phyloP scores from a whole-genome alignment of 2,888 invertebrate genomes.

The Dusona sp. region DNA sequence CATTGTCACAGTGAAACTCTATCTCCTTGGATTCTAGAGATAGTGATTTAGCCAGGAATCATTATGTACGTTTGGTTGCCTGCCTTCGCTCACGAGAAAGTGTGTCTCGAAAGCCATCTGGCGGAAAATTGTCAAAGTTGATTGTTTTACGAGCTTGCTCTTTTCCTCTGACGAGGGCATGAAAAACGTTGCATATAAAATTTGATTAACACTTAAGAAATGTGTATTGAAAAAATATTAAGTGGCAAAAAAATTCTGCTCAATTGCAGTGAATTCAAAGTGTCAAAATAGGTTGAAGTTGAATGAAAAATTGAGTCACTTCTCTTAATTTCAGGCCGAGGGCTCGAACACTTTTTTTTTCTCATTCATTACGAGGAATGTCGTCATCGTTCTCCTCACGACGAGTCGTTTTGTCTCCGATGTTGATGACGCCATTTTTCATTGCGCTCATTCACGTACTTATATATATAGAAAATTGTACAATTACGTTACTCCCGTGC shows the following conservation, averaged over 20 bases:
- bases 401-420: conserved; percentile 49
- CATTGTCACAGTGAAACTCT: neutral
- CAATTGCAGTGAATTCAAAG: neutral
- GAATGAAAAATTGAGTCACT: conserved; percentile 33
- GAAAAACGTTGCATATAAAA: neutral
- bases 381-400: conserved; percentile 39
- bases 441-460: conserved; percentile 56
- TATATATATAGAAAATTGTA: conserved; percentile 1
- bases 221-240: neutral
- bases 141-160: neutral
- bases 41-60: neutral
- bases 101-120: neutral
- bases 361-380: conserved; percentile 38
- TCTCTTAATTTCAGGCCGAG: conserved; percentile 1
- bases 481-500: conserved; percentile 44
- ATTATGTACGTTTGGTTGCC: neutral
- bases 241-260: neutral
- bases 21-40: neutral
- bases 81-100: neutral
- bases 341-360: conserved; percentile 25
- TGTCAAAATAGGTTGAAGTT: neutral
- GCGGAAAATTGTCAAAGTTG: neutral
- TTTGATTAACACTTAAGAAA: neutral
- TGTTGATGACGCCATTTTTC: conserved; percentile 61
- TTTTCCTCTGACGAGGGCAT: neutral